Percentiles rank a stretch among this genome's conserved stretches.
These are phyloP conservation scores for Drosophila busckii DNA, from an alignment of 1,140 invertebrate species.

Conservation along the genomic window DNA sequence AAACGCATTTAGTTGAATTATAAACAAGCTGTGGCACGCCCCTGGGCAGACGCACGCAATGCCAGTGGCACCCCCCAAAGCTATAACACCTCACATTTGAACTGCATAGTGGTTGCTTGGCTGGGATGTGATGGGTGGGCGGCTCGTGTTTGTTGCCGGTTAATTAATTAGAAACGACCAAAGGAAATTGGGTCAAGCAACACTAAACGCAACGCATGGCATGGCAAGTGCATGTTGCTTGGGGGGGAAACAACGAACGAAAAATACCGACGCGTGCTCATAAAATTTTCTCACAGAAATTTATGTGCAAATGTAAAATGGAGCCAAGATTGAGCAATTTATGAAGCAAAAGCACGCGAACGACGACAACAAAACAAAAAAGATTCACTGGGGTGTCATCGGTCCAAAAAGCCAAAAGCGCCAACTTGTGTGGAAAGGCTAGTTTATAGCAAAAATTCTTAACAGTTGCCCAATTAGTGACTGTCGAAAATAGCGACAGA, in stretches of 20 bases:
- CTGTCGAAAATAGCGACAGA: constrained; percentile 1
- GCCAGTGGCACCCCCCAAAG: constrained; percentile 9
- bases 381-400: not conserved
- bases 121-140: constrained; percentile 12
- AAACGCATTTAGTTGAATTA: constrained; percentile 53
- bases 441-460: constrained; percentile 10
- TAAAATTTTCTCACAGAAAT: constrained; percentile 20
- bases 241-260: not conserved
- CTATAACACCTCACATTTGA: constrained; percentile 6
- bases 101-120: constrained; percentile 28
- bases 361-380: constrained; percentile 3
- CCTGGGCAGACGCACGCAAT: constrained; percentile 35
- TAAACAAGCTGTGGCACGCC: constrained; percentile 40
- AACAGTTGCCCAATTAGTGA: constrained; percentile 4
- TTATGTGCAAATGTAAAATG: constrained; percentile 50
- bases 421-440: too few species aligned
- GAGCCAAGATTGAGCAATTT: constrained; percentile 50
- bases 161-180: constrained; percentile 61
- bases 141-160: constrained; percentile 50
- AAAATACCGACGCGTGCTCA: constrained; percentile 22
- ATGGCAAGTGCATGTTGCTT: constrained; percentile 47
- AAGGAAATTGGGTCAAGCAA: constrained; percentile 57
- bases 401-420: too few species aligned
- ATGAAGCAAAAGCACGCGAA: constrained; percentile 40
- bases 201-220: constrained; percentile 11